Conservation (phyloP, 2,113 vertebrate genomes). For the Oreotrochilus melanogaster region DNA sequence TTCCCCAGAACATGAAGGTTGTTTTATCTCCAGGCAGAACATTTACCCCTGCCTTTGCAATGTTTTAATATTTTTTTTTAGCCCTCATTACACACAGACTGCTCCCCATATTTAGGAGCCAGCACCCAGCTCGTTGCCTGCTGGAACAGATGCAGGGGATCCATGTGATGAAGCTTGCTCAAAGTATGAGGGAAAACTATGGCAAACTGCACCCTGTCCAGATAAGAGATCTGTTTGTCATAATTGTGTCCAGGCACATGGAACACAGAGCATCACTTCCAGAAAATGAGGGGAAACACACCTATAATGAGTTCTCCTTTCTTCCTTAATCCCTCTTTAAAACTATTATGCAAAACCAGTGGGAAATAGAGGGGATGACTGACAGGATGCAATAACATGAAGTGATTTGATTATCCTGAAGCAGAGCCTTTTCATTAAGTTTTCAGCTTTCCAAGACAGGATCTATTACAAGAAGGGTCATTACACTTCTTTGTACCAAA, state of each 20-base stretch:
- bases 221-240: neutral
- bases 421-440: conserved; percentile 64
- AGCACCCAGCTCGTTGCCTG: neutral
- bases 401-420: conserved; percentile 41
- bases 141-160: neutral
- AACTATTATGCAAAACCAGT: conserved; percentile 28
- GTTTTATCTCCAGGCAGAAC: neutral
- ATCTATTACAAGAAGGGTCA: conserved; percentile 37
- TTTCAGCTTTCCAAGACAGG: conserved; percentile 42
- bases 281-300: neutral
- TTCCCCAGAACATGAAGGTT: neutral
- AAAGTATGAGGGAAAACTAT: neutral
- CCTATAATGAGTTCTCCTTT: neutral
- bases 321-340: conserved; percentile 37
- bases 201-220: neutral
- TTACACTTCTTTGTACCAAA: neutral
- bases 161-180: neutral
- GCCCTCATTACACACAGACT: neutral
- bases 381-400: conserved; percentile 45
- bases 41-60: neutral
- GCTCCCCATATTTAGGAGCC: neutral
- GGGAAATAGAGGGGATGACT: conserved; percentile 32
- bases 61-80: neutral
- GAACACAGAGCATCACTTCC: neutral
- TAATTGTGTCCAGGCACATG: neutral